Conservation (phyloP, 2,113 vertebrate genomes). For the Protobothrops flavoviridis region DNA sequence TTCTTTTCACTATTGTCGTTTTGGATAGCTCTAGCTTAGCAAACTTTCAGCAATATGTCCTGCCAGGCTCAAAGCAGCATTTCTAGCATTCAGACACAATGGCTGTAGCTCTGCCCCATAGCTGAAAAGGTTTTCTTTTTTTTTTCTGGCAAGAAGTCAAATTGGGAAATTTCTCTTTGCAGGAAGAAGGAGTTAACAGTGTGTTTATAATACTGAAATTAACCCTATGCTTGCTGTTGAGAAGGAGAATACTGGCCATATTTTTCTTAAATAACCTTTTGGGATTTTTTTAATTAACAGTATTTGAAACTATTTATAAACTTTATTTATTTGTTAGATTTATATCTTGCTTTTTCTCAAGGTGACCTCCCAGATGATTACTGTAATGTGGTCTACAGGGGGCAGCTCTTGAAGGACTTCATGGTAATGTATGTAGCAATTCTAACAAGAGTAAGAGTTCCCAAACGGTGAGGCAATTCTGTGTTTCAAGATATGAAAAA, state of each 20-base stretch:
- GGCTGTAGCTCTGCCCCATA: neutral
- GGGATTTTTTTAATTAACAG: neutral
- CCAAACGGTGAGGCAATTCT: neutral
- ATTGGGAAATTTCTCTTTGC: slow-evolving; percentile 13
- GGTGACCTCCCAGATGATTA: too few species aligned
- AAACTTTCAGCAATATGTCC: neutral
- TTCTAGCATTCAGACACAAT: slow-evolving; percentile 21
- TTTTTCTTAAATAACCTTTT: neutral
- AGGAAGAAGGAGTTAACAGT: slow-evolving; percentile 3
- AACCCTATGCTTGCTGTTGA: neutral
- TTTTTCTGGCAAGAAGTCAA: neutral
- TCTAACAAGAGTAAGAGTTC: neutral
- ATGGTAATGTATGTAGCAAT: neutral
- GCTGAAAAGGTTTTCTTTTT: neutral
- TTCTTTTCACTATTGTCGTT: slow-evolving; percentile 4
- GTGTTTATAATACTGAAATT: neutral
- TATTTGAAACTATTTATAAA: neutral
- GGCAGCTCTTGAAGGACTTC: neutral
- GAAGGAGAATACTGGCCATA: neutral
- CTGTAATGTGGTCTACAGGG: too few species aligned
- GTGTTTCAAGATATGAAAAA: neutral
- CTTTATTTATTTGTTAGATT: neutral
- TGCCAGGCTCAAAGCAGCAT: slow-evolving; percentile 14
- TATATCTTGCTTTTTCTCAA: neutral
- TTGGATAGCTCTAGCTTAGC: neutral